Conservation (phyloP, 2,113 vertebrate genomes). For the Regulus satrapa region DNA sequence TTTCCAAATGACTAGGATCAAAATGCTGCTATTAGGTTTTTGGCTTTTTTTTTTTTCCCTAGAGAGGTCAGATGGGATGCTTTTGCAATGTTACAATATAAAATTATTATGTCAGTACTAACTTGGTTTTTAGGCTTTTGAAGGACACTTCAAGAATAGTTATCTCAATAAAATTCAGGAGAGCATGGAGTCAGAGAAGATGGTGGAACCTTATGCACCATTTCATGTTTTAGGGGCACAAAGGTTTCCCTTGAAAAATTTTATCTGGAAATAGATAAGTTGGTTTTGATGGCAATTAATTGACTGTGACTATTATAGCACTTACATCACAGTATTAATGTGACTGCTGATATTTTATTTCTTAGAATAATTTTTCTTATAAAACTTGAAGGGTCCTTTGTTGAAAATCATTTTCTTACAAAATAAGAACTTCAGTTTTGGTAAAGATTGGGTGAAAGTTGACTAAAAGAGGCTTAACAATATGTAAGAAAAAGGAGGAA, state of each 20-base stretch:
- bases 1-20: background rate
- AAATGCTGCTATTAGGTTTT: background rate
- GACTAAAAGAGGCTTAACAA: background rate
- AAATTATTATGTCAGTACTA: background rate
- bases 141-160: background rate
- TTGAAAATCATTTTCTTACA: background rate
- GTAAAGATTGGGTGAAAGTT: background rate
- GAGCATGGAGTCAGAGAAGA: background rate
- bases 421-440: background rate
- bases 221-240: background rate
- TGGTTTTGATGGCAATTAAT: background rate
- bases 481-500: background rate
- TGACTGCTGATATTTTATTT: background rate
- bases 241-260: background rate
- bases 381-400: background rate
- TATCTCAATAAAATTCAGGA: background rate
- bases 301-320: background rate
- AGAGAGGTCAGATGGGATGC: background rate
- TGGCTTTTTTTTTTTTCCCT: background rate
- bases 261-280: background rate
- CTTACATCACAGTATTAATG: background rate
- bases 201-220: background rate
- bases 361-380: background rate
- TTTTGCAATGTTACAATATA: background rate
- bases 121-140: background rate